Conservation (phyloP, 2,797 vertebrate genomes). For the Allochrocebus solatus region DNA sequence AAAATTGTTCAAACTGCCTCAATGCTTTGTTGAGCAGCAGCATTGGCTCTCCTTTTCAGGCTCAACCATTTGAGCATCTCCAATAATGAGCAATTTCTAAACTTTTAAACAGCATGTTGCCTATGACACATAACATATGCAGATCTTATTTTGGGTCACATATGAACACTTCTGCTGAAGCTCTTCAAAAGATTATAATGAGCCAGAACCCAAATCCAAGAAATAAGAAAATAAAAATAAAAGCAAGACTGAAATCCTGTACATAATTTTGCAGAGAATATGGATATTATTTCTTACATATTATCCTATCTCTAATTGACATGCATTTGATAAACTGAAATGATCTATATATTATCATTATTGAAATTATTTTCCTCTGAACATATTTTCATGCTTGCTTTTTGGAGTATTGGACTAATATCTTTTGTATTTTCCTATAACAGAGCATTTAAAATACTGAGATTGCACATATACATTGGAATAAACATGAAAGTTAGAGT, state of each 20-base stretch:
- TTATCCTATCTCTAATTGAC: not conserved
- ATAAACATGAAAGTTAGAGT: not conserved
- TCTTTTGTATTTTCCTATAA: not conserved
- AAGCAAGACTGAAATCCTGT: not conserved
- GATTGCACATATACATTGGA: not conserved
- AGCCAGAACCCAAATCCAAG: not conserved
- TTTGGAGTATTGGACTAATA: not conserved
- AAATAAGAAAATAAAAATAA: not conserved
- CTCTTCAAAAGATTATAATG: not conserved
- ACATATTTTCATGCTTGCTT: not conserved
- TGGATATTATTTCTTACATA: not conserved
- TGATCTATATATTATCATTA: not conserved
- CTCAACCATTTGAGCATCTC: not conserved
- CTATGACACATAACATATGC: not conserved
- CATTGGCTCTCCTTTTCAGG: constrained; percentile 8
- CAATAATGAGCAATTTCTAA: constrained; percentile 66
- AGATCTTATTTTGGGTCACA: constrained; percentile 13
- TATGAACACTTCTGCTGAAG: not conserved
- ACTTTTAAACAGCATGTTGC: constrained; percentile 60
- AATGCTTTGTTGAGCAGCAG: constrained; percentile 61
- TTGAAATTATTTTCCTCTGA: not conserved
- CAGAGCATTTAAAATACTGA: not conserved
- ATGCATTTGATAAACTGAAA: not conserved
- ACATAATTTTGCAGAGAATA: not conserved
- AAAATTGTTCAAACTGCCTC: constrained; percentile 73